Percentiles rank a stretch among this genome's conserved stretches.
Conservation (phyloP, 2,888 invertebrate species). For the Noctua janthina region DNA sequence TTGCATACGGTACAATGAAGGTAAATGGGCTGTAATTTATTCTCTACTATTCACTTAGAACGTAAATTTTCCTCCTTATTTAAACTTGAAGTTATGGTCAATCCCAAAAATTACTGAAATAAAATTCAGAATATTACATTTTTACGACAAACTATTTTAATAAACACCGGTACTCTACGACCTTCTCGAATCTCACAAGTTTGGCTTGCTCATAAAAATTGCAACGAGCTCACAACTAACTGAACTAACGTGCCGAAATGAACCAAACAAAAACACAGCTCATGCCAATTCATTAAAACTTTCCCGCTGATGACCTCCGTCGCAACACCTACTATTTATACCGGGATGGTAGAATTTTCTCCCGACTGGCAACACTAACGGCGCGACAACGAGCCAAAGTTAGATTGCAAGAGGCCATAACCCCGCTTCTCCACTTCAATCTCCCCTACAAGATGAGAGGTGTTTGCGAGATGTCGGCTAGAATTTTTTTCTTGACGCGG, state of each 20-base stretch:
- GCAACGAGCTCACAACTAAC: conserved; percentile 66
- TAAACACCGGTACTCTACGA: conserved; percentile 58
- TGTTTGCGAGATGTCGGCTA: conserved; percentile 67
- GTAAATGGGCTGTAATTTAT: not conserved
- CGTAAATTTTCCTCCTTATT: conserved; percentile 2
- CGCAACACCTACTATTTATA: conserved; percentile 77
- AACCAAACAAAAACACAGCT: conserved; percentile 71
- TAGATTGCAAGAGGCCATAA: conserved; percentile 83
- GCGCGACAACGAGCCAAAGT: conserved; percentile 84
- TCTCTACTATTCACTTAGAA: not conserved
- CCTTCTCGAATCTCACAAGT: conserved; percentile 59
- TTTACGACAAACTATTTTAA: conserved; percentile 61
- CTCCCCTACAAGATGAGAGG: conserved; percentile 72
- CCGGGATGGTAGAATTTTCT: conserved; percentile 72
- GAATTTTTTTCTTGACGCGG: conserved; percentile 69
- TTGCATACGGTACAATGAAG: not conserved
- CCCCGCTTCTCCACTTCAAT: conserved; percentile 72
- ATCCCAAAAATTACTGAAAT: conserved; percentile 12
- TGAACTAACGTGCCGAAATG: conserved; percentile 66
- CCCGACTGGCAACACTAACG: conserved; percentile 79
- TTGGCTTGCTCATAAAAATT: conserved; percentile 67
- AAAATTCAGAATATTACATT: conserved; percentile 2
- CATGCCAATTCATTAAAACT: conserved; percentile 86
- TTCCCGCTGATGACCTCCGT: conserved; percentile 77
- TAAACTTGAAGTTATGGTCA: conserved; percentile 15